These are phyloP conservation scores for Philaenus spumarius DNA, from an alignment of 1,140 invertebrate genomes.

Conservation along the genomic window DNA sequence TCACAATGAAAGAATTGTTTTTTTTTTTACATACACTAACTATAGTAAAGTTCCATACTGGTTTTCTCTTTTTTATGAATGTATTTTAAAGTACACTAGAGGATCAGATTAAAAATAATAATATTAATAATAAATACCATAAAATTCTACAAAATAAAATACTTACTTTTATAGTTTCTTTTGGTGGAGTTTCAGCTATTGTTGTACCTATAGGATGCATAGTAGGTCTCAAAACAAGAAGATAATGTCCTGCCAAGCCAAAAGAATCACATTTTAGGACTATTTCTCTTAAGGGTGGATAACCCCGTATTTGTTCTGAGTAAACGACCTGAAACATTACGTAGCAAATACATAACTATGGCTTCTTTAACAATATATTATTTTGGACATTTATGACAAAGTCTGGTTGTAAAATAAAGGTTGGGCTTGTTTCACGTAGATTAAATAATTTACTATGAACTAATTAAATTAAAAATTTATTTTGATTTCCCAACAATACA, in stretches of 20 bases:
- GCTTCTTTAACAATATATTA: no score
- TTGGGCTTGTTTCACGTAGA: no score
- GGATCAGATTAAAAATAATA: no score
- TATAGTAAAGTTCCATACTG: no score
- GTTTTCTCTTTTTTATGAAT: no score
- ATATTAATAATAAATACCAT: no score
- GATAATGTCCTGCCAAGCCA: conserved; percentile 67
- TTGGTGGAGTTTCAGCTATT: conserved; percentile 22
- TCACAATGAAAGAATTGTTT: no score
- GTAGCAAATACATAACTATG: no score
- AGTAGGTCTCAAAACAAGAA: conserved; percentile 23
- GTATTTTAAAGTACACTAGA: no score
- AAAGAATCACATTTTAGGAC: conserved; percentile 66
- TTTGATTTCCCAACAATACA: neutral
- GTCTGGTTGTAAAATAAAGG: no score
- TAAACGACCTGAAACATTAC: conserved; percentile 47
- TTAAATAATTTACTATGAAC: neutral
- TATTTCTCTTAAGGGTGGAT: conserved; percentile 55
- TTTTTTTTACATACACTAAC: no score
- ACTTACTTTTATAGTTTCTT: conserved; percentile 29
- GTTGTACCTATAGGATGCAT: conserved; percentile 21
- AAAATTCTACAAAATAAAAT: neutral
- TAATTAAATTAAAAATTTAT: neutral
- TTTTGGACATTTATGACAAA: no score
- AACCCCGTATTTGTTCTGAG: conserved; percentile 60